These are phyloP conservation scores for Clarias batrachus DNA, from an alignment of 2,113 vertebrate genomes.

Conservation along the genomic window DNA sequence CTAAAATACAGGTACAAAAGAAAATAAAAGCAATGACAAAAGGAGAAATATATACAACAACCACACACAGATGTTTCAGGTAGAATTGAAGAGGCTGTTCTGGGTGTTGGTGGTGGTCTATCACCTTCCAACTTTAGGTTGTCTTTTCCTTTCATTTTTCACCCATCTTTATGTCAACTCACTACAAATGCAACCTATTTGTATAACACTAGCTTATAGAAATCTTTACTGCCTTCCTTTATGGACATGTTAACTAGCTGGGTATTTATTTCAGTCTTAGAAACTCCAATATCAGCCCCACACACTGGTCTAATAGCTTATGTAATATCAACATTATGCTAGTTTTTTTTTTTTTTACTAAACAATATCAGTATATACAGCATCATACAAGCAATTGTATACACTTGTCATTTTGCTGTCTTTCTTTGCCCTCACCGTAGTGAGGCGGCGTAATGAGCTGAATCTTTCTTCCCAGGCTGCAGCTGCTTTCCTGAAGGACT, in stretches of 20 bases:
- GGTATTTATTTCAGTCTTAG: background rate
- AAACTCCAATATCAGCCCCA: background rate
- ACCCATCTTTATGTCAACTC: too few species aligned
- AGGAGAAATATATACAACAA: background rate
- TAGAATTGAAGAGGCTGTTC: background rate
- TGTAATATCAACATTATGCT: background rate
- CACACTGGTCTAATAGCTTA: background rate
- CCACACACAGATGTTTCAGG: too few species aligned
- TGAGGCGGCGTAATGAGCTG: conserved; percentile 88
- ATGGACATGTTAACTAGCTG: too few species aligned
- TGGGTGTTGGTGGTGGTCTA: background rate
- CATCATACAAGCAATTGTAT: background rate
- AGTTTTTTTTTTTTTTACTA: background rate
- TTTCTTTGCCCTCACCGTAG: conserved; percentile 73
- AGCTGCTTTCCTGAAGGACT: conserved; percentile 89
- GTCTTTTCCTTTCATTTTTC: too few species aligned
- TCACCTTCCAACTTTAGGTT: background rate
- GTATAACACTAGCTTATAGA: too few species aligned
- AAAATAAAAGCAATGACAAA: background rate
- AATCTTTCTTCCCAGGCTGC: conserved; percentile 92
- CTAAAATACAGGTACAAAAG: too few species aligned
- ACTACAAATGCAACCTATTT: too few species aligned
- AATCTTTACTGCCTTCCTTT: too few species aligned
- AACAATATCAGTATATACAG: background rate
- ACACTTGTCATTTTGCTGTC: background rate